phyloP scores from a whole-genome alignment of 2,113 vertebrate genomes.

The Salvator merianae region DNA sequence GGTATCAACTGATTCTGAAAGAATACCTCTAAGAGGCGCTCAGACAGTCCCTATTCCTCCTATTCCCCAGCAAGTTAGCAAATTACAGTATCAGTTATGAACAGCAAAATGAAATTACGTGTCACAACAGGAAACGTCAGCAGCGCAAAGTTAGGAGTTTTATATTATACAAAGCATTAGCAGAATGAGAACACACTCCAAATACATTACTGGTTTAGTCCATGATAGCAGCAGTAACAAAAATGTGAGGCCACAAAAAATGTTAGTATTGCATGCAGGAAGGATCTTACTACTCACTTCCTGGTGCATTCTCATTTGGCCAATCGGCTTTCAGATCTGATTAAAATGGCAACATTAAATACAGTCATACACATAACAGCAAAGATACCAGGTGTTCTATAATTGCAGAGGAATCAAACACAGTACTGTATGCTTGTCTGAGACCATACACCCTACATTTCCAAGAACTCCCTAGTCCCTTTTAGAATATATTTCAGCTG shows the following conservation, averaged over 20 bases:
- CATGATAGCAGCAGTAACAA: slow-evolving; percentile 32
- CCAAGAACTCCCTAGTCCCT: too few relatives aligned
- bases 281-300: slow-evolving; percentile 75
- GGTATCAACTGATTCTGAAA: not conserved
- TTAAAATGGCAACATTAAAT: slow-evolving; percentile 65
- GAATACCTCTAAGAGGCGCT: not conserved
- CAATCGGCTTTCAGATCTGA: slow-evolving; percentile 69
- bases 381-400: not conserved
- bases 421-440: too few relatives aligned
- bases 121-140: not conserved
- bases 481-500: too few relatives aligned
- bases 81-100: not conserved
- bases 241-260: slow-evolving; percentile 42
- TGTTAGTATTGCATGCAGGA: slow-evolving; percentile 36
- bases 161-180: slow-evolving; percentile 35
- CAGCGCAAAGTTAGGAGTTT: slow-evolving; percentile 45
- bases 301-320: slow-evolving; percentile 60
- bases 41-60: not conserved
- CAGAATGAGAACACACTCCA: slow-evolving; percentile 25
- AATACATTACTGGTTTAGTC: slow-evolving; percentile 57
- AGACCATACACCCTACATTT: too few relatives aligned
- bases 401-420: not conserved
- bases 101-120: not conserved
- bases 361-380: slow-evolving; percentile 49
- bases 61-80: not conserved